These are phyloP conservation scores for Pterophyllum scalare DNA, from an alignment of 2,113 vertebrate species.

Conservation along the genomic window DNA sequence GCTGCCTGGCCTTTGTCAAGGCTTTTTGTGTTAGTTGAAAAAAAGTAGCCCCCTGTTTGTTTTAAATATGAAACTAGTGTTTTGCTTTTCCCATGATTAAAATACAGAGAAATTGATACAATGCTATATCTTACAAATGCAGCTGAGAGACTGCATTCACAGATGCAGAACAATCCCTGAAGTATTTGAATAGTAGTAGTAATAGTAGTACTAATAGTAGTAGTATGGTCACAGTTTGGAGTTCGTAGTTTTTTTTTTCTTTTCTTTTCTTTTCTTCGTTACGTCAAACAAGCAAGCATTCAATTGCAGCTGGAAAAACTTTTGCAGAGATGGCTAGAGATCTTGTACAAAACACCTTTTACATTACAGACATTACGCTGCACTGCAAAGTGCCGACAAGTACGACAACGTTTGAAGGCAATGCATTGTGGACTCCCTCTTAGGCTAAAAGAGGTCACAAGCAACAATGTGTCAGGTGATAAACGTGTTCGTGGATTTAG, in stretches of 20 bases:
- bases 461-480: slow-evolving; percentile 67
- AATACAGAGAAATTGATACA: slow-evolving; percentile 97
- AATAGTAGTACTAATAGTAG: slow-evolving; percentile 72
- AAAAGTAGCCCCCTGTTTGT: slow-evolving; percentile 83
- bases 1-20: slow-evolving; percentile 89
- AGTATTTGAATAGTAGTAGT: slow-evolving; percentile 88
- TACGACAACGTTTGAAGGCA: slow-evolving; percentile 78
- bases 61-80: slow-evolving; percentile 99
- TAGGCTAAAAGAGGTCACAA: slow-evolving; percentile 65
- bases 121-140: slow-evolving; percentile 94
- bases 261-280: slow-evolving; percentile 69
- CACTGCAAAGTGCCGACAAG: slow-evolving; percentile 88
- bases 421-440: slow-evolving; percentile 75
- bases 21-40: slow-evolving; percentile 85
- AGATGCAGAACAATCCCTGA: slow-evolving; percentile 92
- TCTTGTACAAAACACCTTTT: slow-evolving; percentile 84
- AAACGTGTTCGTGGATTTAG: slow-evolving; percentile 45
- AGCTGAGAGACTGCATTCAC: slow-evolving; percentile 87
- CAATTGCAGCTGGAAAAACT: slow-evolving; percentile 70
- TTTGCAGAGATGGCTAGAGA: slow-evolving; percentile 78
- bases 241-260: slow-evolving; percentile 73
- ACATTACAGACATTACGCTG: slow-evolving; percentile 91
- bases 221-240: slow-evolving; percentile 88
- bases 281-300: slow-evolving; percentile 76
- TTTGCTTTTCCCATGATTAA: slow-evolving; percentile 94